Percentiles rank a stretch among this genome's conserved stretches.
Evolutionary conservation across 2,888 invertebrate genomes (phyloP).

Genomic region (Drosophila birchii): DNA sequence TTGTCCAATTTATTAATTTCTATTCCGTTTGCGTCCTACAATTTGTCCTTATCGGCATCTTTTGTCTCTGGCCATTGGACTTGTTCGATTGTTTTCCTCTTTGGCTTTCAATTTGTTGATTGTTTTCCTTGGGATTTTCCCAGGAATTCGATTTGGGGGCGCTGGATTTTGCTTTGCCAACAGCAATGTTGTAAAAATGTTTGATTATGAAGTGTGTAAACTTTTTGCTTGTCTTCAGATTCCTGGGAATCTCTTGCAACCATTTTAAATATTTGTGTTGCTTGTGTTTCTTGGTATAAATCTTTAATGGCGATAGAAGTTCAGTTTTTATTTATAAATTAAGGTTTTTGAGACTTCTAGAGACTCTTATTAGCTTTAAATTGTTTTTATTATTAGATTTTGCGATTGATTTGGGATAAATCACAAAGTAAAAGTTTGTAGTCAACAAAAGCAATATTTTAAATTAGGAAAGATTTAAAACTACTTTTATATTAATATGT

Average conservation of each 20-base stretch:
- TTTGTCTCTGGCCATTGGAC: constrained; percentile 41
- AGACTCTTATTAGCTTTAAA: background rate
- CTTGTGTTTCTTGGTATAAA: background rate
- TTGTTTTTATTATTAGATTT: background rate
- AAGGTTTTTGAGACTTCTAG: background rate
- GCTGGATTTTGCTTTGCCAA: background rate
- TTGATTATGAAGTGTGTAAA: constrained; percentile 35
- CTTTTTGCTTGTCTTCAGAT: constrained; percentile 7
- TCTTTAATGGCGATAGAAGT: background rate
- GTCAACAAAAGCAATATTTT: background rate
- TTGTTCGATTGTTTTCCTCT: constrained; percentile 66
- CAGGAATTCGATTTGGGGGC: constrained; percentile 8
- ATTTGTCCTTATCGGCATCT: constrained; percentile 57
- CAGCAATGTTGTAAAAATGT: constrained; percentile 28
- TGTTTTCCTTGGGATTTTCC: constrained; percentile 53
- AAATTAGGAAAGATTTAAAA: background rate
- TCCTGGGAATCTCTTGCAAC: background rate
- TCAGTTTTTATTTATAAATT: background rate
- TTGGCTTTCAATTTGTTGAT: constrained; percentile 72
- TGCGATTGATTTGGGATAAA: too few relatives aligned
- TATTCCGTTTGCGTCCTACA: constrained; percentile 74
- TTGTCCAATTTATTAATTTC: constrained; percentile 74
- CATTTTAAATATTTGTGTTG: constrained; percentile 13
- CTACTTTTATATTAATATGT: too few relatives aligned
- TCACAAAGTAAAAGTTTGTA: background rate